phyloP scores from a whole-genome alignment of 2,888 invertebrate genomes.

The Andricus quercusramuli region DNA sequence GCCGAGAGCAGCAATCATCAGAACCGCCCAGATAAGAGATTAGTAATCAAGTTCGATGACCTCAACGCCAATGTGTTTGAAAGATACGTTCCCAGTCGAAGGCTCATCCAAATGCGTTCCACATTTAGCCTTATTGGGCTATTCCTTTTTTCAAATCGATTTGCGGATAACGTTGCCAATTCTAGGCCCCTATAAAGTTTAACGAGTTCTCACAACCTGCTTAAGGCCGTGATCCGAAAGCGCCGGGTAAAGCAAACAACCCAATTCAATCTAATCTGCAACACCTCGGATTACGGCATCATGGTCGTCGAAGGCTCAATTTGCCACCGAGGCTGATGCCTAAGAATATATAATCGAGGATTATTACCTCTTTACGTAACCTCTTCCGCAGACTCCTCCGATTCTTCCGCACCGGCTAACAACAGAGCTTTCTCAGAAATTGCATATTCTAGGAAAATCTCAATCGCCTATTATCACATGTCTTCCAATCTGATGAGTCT shows the following conservation, averaged over 20 bases:
- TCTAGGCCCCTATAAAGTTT: slow-evolving; percentile 61
- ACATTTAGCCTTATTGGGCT: slow-evolving; percentile 19
- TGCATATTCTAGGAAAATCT: slow-evolving; percentile 44
- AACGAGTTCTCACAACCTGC: slow-evolving; percentile 65
- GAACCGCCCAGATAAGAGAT: slow-evolving; percentile 32
- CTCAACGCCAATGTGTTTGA: slow-evolving; percentile 5
- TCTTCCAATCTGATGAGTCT: slow-evolving; percentile 51
- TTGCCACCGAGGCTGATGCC: slow-evolving; percentile 41
- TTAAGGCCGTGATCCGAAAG: slow-evolving; percentile 54
- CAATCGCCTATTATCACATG: slow-evolving; percentile 52
- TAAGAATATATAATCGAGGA: slow-evolving; percentile 30
- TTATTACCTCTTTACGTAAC: slow-evolving; percentile 32
- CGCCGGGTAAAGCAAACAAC: slow-evolving; percentile 56
- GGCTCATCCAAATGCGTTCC: slow-evolving; percentile 11
- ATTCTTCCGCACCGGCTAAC: slow-evolving; percentile 12
- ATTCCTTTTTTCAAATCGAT: not conserved
- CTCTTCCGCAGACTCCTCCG: slow-evolving; percentile 21
- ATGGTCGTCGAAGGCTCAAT: slow-evolving; percentile 50
- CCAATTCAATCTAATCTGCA: slow-evolving; percentile 63
- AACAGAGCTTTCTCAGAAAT: slow-evolving; percentile 15
- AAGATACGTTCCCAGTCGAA: not conserved
- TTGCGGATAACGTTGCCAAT: slow-evolving; percentile 11
- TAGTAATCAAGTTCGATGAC: slow-evolving; percentile 38
- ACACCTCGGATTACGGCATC: slow-evolving; percentile 58
- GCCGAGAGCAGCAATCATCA: slow-evolving; percentile 21